Evolutionary conservation across 2,888 invertebrate species (phyloP).

Genomic region (Eupelmus urozonus): DNA sequence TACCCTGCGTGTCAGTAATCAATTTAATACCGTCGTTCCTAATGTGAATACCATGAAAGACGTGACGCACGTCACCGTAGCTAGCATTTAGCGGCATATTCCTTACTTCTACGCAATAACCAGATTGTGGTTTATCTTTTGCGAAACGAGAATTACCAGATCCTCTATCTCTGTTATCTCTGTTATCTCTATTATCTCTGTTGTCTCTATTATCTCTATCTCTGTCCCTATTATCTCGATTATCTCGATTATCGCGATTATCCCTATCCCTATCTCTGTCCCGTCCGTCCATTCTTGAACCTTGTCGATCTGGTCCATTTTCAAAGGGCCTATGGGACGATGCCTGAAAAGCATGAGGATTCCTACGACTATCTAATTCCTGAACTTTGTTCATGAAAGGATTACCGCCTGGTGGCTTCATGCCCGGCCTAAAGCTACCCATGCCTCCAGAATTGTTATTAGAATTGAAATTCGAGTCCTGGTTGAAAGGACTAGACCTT

Average conservation of each 20-base stretch:
- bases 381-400: constrained; percentile 70
- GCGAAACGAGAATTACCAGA: constrained; percentile 53
- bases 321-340: constrained; percentile 63
- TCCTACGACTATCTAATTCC: constrained; percentile 80
- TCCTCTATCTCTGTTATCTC: constrained; percentile 25
- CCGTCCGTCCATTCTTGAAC: constrained; percentile 36
- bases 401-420: constrained; percentile 62
- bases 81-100: constrained; percentile 87
- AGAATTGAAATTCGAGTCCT: constrained; percentile 60
- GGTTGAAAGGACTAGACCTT: constrained; percentile 66
- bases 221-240: constrained; percentile 8
- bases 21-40: constrained; percentile 91
- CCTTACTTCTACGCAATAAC: constrained; percentile 84
- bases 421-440: constrained; percentile 60
- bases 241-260: constrained; percentile 53
- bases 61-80: constrained; percentile 89
- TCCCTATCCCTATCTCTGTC: constrained; percentile 49
- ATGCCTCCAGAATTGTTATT: constrained; percentile 50
- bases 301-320: constrained; percentile 64
- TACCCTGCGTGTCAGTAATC: constrained; percentile 88
- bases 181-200: constrained; percentile 22
- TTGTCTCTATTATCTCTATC: constrained; percentile 40
- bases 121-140: constrained; percentile 58
- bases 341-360: constrained; percentile 80
- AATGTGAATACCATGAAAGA: constrained; percentile 88